A percentile compares a stretch with the other conserved stretches of the same genome.
Evolutionary conservation across 2,888 invertebrate genomes (phyloP).

Genomic region (Cephus pulcher): DNA sequence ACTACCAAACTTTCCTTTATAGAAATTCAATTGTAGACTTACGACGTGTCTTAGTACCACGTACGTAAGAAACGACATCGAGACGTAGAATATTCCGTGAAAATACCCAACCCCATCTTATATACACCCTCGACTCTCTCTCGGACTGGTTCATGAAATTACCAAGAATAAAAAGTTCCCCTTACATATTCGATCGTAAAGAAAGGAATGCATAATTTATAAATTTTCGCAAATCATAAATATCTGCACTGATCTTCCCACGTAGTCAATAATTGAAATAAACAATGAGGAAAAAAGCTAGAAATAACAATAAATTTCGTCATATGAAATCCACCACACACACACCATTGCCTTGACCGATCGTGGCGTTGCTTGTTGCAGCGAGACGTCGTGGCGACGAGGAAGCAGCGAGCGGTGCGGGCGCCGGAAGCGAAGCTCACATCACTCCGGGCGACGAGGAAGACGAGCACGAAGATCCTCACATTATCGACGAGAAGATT

Average conservation of each 20-base stretch:
- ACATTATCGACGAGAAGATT: conserved; percentile 62
- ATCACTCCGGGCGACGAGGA: conserved; percentile 71
- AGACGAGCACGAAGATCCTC: conserved; percentile 56
- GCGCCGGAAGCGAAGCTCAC: conserved; percentile 72
- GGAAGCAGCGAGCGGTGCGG: conserved; percentile 72
- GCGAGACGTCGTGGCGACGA: conserved; percentile 67
- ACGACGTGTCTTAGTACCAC: background rate
- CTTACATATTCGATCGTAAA: background rate
- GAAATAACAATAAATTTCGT: conserved; percentile 2
- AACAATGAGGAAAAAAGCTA: background rate
- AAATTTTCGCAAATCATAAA: background rate
- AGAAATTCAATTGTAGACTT: background rate
- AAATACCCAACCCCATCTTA: background rate
- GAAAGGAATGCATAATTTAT: background rate
- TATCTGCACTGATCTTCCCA: background rate
- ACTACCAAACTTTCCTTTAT: background rate
- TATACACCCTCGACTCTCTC: background rate
- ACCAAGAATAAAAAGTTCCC: background rate
- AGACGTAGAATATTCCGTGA: background rate
- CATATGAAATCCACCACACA: conserved; percentile 26
- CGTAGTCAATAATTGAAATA: background rate
- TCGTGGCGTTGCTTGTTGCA: conserved; percentile 67
- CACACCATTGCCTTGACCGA: conserved; percentile 63
- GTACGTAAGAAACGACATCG: background rate
- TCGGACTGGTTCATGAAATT: background rate